Evolutionary conservation across 2,113 vertebrate species (phyloP), one percentile per base, ranked within the genome.

Genomic region (Oxyura jamaicensis): DNA sequence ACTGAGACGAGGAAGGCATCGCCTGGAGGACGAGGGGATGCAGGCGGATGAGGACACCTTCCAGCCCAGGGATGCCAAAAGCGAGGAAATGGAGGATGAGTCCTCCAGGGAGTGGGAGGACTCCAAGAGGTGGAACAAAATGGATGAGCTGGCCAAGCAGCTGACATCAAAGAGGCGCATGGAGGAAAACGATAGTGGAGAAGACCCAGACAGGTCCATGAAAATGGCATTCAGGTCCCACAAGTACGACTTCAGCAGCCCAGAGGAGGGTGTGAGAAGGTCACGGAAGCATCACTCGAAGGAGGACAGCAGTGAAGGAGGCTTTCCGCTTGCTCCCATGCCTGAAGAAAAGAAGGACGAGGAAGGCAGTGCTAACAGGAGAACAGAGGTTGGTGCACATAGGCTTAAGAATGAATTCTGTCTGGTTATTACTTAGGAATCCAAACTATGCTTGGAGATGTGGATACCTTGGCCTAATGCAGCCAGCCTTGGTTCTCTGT

Each of bases 311-410:
- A 74, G 95, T 36, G 98, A 98, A 96, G 95, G 97, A 63, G 66
- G 97, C 28, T 98, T 98, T 87, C 98, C 98, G 7, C 97, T 98
- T 84, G 98, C 97, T 66, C 97, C 96, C 36, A 95, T 90, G 33
- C 98, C 97, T 0, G 98, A 99, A 95, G 99, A 99, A 88, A 98
- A 96, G 94, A 98, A 96, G 44, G 99, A 99, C n/a, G 99, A 99
- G 83, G 99, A 99, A 93, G 99, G 99, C 88, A 99, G 99, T 0
- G 99, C 98, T 93, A 98, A 97, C 94, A 98, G 98, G 87, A 99
- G 98, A 95, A 96, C 98, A 1, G 99, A 99, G 99, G 99, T 99
- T 93, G 68, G 98, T 97, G 73, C 52, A 69, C 5, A 8, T 62
- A 82, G 56, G 41, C 15, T 75, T 92, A 81, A 75, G 63, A 82